These are phyloP conservation scores for Manis pentadactyla DNA, from an alignment of 2,797 vertebrate species.

Conservation along the genomic window DNA sequence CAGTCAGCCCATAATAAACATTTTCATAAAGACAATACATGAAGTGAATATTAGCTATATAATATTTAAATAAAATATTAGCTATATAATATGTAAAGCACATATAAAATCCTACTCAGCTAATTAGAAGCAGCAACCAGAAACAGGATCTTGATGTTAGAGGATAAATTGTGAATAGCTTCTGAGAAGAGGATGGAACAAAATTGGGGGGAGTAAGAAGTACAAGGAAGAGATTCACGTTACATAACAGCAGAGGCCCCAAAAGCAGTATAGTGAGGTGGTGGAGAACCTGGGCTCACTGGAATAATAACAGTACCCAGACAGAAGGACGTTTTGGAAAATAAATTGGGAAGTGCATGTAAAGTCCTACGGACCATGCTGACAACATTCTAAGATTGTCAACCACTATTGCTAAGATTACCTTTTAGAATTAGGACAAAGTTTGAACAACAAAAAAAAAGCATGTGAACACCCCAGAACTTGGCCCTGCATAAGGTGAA, in stretches of 20 bases:
- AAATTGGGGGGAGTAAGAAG: not conserved
- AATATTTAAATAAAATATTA: not conserved
- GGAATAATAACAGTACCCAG: not conserved
- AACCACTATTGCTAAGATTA: constrained; percentile 38
- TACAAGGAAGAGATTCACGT: not conserved
- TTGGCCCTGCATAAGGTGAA: not conserved
- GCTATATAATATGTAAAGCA: not conserved
- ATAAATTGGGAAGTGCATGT: not conserved
- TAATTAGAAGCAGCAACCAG: constrained; percentile 43
- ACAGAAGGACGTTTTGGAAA: not conserved
- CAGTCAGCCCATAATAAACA: not conserved
- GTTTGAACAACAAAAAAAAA: constrained; percentile 41
- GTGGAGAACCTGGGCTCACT: not conserved
- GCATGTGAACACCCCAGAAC: not conserved
- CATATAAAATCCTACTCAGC: not conserved
- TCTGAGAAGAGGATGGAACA: not conserved
- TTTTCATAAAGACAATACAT: constrained; percentile 10
- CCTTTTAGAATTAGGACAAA: not conserved
- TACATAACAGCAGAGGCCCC: not conserved
- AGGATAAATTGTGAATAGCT: not conserved
- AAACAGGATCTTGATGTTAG: constrained; percentile 35
- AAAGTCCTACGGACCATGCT: not conserved
- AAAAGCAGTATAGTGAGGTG: not conserved
- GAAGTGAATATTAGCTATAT: not conserved
- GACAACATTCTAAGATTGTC: not conserved